Evolutionary conservation across 2,888 invertebrate species (phyloP).

Genomic region (Auanema sp.): DNA sequence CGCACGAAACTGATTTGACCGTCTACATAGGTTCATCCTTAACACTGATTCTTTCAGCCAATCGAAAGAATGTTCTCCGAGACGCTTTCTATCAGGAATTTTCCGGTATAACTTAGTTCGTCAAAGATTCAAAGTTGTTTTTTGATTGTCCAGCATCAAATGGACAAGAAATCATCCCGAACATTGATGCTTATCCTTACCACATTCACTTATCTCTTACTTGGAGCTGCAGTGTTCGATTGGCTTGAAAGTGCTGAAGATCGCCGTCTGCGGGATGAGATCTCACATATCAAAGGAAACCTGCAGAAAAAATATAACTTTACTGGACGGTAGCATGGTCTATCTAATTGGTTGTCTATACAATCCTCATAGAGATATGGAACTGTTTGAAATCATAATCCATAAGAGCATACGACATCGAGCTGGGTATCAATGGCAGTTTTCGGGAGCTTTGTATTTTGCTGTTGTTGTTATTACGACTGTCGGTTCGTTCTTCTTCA

Average conservation of each 20-base stretch:
- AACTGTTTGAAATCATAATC: slow-evolving; percentile 80
- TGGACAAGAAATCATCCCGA: slow-evolving; percentile 96
- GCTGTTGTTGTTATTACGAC: slow-evolving; percentile 96
- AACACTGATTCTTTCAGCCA: too few relatives aligned
- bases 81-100: neutral
- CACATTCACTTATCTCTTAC: slow-evolving; percentile 95
- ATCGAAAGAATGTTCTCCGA: neutral
- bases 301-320: slow-evolving; percentile 91
- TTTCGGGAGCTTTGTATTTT: slow-evolving; percentile 97
- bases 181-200: slow-evolving; percentile 93
- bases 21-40: too few relatives aligned
- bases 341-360: neutral
- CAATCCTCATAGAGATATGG: slow-evolving; percentile 77
- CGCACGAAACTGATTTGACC: too few relatives aligned
- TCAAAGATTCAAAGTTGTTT: neutral
- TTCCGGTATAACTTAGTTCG: neutral
- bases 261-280: slow-evolving; percentile 68
- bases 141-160: slow-evolving; percentile 1
- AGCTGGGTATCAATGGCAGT: slow-evolving; percentile 98
- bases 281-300: slow-evolving; percentile 66
- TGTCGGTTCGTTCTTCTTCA: slow-evolving; percentile 74
- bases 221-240: slow-evolving; percentile 97
- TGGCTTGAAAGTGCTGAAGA: slow-evolving; percentile 70
- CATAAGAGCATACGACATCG: slow-evolving; percentile 93
- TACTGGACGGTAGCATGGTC: slow-evolving; percentile 64